Evolutionary conservation across 2,888 invertebrate species (phyloP).

Genomic region (Andrena trimmerana): DNA sequence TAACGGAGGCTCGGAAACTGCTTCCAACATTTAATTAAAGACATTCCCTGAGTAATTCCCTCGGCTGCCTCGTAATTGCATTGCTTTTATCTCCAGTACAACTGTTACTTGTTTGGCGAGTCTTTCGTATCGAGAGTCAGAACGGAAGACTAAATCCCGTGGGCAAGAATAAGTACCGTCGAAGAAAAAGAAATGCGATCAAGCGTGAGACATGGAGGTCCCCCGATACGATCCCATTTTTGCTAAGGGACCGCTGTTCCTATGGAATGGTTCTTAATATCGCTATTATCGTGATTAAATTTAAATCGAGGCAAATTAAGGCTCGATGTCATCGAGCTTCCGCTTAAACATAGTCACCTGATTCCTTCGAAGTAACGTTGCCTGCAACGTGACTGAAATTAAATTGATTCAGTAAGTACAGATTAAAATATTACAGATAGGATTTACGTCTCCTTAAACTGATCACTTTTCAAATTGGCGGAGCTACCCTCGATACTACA

Average conservation of each 20-base stretch:
- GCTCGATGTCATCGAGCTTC: background rate
- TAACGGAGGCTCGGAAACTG: conserved; percentile 83
- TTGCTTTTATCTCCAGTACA: conserved; percentile 82
- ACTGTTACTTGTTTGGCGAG: conserved; percentile 82
- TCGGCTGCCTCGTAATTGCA: conserved; percentile 81
- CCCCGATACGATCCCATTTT: conserved; percentile 52
- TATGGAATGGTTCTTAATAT: conserved; percentile 30
- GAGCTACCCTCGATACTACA: too few species aligned
- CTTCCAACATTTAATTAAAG: conserved; percentile 84
- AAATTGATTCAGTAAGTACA: background rate
- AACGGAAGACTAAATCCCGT: conserved; percentile 50
- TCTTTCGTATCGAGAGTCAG: conserved; percentile 76
- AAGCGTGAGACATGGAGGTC: conserved; percentile 58
- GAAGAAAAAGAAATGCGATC: conserved; percentile 64
- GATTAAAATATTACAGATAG: too few species aligned
- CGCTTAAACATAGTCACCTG: conserved; percentile 20
- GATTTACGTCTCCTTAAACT: too few species aligned
- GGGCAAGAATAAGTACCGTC: conserved; percentile 31
- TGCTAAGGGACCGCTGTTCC: conserved; percentile 12
- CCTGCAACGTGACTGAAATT: background rate
- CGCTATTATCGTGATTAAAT: conserved; percentile 50
- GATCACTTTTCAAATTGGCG: too few species aligned
- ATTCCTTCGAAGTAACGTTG: conserved; percentile 1
- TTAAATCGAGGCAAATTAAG: conserved; percentile 33
- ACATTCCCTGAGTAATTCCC: conserved; percentile 83